Base-by-base conservation (phyloP, 2,797 vertebrate genomes). In the Selene dorsalis region DNA sequence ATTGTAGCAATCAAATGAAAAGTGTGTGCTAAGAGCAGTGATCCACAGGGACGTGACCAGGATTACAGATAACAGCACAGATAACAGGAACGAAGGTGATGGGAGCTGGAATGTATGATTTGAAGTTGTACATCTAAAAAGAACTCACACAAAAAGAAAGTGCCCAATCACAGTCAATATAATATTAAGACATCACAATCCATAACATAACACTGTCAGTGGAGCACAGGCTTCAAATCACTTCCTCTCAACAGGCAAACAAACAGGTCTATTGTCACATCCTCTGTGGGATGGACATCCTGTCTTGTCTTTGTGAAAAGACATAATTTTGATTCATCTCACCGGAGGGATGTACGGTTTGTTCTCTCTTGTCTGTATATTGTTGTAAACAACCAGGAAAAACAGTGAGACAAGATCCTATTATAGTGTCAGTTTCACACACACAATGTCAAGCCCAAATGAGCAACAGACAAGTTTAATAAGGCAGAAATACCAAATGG, bases 351-450 rank as follows among this genome's bases (percentile, higher is more conserved):
- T 57, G 80, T 63, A 66, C 32, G 52, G 73, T 77, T 84, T 84
- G 55, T 80, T 80, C 67, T 59, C 64, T 68, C 64, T 83, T 85
- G 87, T 88, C 50, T 53, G 77, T 35, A 68, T 35, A 53, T 65
- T 41, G 60, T 78, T 83, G 73, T 73, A 71, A 72, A 63, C 26
- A 16, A 77, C 39, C 73, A 67, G 70, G 60, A 82, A 79, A 92
- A 89, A 88, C 88, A 82, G 26, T 10, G 17, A 75, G 79, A 75
- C 77, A 84, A 85, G 78, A 72, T 79, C 60, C 79, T 64, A 84
- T 65, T 91, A 73, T 82, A 28, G 64, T 41, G 50, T 53, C 72
- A 72, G 53, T 73, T 63, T 17, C 41, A 84, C 45, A 69, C 26
- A 76, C 32, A 69, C 30, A 76, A 4, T 62, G 75, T 78, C 58